Percentiles rank a stretch among this genome's conserved stretches.
phyloP scores from a whole-genome alignment of 2,113 vertebrate genomes.

The Pangasianodon gigas region DNA sequence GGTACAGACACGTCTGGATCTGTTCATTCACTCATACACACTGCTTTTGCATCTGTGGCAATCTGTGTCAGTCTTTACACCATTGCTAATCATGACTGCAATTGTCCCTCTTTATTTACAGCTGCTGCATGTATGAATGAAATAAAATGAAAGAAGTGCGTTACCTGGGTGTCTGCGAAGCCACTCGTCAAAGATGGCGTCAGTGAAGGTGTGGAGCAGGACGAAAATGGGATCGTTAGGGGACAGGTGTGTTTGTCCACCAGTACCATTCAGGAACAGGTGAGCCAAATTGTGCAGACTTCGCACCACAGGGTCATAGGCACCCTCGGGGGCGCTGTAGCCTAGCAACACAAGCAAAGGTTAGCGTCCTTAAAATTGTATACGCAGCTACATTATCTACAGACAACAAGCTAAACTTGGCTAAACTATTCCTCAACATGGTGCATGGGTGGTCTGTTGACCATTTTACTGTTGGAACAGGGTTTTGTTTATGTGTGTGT shows the following conservation, averaged over 20 bases:
- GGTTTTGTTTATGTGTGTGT: not conserved
- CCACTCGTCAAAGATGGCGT: conserved; percentile 98
- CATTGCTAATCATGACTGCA: not conserved
- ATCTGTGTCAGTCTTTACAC: not conserved
- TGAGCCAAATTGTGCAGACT: conserved; percentile 97
- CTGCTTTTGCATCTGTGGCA: not conserved
- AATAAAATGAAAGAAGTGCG: no score
- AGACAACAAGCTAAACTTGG: not conserved
- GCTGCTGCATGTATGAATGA: not conserved
- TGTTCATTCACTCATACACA: not conserved
- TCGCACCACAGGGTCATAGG: conserved; percentile 87
- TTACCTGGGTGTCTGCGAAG: conserved; percentile 87
- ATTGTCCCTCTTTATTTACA: not conserved
- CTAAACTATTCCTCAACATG: not conserved
- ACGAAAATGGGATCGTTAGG: conserved; percentile 97
- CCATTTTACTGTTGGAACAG: not conserved
- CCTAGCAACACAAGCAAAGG: conserved; percentile 69
- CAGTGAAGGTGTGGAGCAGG: conserved; percentile 93
- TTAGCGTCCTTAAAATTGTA: not conserved
- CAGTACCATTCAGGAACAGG: conserved; percentile 94
- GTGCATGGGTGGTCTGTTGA: not conserved
- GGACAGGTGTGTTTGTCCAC: conserved; percentile 94
- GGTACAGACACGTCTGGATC: not conserved
- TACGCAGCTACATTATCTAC: not conserved
- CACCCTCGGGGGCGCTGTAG: conserved; percentile 90